phyloP scores from a whole-genome alignment of 2,888 invertebrate genomes.

The Stomorhina lunata region DNA sequence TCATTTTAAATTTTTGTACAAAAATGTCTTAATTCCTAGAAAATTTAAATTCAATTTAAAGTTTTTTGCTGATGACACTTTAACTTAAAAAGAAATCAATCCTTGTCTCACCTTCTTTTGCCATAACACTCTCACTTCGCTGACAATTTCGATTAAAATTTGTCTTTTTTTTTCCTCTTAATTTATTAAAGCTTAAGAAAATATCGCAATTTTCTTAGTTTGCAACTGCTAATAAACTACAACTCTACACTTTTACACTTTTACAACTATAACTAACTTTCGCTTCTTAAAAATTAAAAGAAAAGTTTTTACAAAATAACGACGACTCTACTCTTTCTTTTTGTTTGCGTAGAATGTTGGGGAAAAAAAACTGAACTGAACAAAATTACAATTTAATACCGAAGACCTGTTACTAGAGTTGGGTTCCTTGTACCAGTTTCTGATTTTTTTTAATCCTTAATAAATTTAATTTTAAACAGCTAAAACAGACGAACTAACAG shows the following conservation, averaged over 20 bases:
- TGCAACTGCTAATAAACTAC: constrained; percentile 1
- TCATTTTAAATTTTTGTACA: neutral
- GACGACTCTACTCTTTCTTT: too few relatives aligned
- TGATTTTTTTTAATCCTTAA: constrained; percentile 47
- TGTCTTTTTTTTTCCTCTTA: neutral
- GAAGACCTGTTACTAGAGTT: constrained; percentile 38
- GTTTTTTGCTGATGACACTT: neutral
- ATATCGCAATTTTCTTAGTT: neutral
- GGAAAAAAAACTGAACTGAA: neutral
- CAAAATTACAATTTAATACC: neutral
- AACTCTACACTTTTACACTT: neutral
- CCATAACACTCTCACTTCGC: neutral
- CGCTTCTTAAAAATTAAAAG: constrained; percentile 37
- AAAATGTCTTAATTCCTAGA: neutral
- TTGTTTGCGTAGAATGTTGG: too few relatives aligned
- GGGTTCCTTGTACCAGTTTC: constrained; percentile 34
- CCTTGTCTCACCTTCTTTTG: neutral
- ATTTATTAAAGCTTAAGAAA: neutral
- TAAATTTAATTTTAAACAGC: constrained; percentile 12
- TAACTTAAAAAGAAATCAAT: too few relatives aligned
- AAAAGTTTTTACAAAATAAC: constrained; percentile 41
- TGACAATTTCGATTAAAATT: constrained; percentile 24
- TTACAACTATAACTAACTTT: constrained; percentile 37
- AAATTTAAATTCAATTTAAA: neutral
- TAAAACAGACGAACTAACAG: neutral